Conservation (phyloP, 1,140 invertebrate species). For the Bicyclus anynana region DNA sequence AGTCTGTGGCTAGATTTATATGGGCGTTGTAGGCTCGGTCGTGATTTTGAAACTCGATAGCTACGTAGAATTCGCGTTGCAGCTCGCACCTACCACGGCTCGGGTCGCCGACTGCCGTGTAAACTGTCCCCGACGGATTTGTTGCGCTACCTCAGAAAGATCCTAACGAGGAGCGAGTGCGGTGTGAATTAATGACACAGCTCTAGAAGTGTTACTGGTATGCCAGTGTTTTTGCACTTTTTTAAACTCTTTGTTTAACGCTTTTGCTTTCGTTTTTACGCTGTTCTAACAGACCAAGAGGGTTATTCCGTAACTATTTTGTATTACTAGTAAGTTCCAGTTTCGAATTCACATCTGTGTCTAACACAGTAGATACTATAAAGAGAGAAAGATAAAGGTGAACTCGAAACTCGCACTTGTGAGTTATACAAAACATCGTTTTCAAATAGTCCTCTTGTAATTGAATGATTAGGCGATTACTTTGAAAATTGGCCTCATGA, state of each 20-base stretch:
- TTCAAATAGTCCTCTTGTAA: too few relatives aligned
- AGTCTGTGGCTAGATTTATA: slow-evolving; percentile 13
- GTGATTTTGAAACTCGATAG: slow-evolving; percentile 25
- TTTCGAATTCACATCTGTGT: too few relatives aligned
- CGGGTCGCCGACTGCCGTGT: slow-evolving; percentile 48
- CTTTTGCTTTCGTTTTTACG: too few relatives aligned
- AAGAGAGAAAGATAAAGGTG: too few relatives aligned
- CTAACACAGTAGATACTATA: too few relatives aligned
- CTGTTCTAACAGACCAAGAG: too few relatives aligned
- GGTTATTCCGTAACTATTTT: too few relatives aligned
- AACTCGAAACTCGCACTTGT: too few relatives aligned
- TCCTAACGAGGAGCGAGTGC: slow-evolving; percentile 36
- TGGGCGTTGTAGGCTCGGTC: slow-evolving; percentile 7
- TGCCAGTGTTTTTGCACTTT: slow-evolving; percentile 6
- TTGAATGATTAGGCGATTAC: too few relatives aligned
- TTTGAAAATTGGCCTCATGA: too few relatives aligned
- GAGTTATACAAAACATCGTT: too few relatives aligned
- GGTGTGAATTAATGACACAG: slow-evolving; percentile 30
- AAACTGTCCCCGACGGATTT: slow-evolving; percentile 44
- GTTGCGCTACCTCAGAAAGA: slow-evolving; percentile 37
- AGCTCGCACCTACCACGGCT: slow-evolving; percentile 29
- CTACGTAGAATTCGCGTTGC: slow-evolving; percentile 9
- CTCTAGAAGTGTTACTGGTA: slow-evolving; percentile 1
- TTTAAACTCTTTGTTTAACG: neutral
- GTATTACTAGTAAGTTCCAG: too few relatives aligned